Evolutionary conservation across 2,888 invertebrate genomes (phyloP), one percentile per base, ranked within the genome.

Genomic region (Stenoptilia bipunctidactyla): DNA sequence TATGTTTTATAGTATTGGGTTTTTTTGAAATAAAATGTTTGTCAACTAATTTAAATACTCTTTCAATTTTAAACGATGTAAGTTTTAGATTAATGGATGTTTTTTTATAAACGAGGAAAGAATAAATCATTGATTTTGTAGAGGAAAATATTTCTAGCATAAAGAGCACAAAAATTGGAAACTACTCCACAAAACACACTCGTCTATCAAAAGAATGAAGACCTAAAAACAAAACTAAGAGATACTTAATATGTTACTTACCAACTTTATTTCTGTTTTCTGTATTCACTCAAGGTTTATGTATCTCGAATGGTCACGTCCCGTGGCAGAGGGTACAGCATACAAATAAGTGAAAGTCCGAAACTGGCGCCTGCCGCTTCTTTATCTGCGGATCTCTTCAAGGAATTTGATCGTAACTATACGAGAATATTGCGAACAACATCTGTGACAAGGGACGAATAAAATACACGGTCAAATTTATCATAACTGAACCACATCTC

Each of bases 271-370:
- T 77, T 83, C 80, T 82, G 79, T 82, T 83, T 82, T 82, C 80
- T 73, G 79, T 76, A 83, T 83, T 83, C 82, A 79, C 80, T 80
- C 76, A 74, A 67, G 70, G 82, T 82, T 80, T 83, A 83, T 82
- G 79, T 83, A 79, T 82, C 80, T 80, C 80, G 80, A 82, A 83
- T 83, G 80, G 83, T 80, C 83, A 82, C 83, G 82, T 82, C 64
- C 59, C 64, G 67, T 72, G 68, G 59, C 72, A 75, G 65, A 72
- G 77, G 82, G 79, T 73, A 63, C 68, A 65, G 83, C 80, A 83
- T 83, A 83, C 82, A 82, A 83, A 83, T 83, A 82, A 79, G 80
- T 71, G 75, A 72, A 74, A 75, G 82, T 82, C 82, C 80, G 70
- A 79, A 63, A 69, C 67, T 71, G 62, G 61, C 72, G 77, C 70